phyloP scores from a whole-genome alignment of 2,113 vertebrate genomes.

The Thamnaconus septentrionalis region DNA sequence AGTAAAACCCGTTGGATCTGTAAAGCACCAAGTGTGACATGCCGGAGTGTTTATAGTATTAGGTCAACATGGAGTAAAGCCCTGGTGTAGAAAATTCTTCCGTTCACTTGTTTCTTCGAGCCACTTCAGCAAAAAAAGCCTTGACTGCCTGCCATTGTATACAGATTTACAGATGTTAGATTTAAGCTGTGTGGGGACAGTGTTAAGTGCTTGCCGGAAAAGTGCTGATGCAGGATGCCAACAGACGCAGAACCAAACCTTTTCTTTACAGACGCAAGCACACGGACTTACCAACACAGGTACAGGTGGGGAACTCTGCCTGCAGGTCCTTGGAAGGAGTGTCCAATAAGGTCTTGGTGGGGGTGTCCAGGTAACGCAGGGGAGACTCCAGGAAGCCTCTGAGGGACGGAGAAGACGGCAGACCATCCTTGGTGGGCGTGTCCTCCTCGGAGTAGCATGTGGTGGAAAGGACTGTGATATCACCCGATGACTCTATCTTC shows the following conservation, averaged over 20 bases:
- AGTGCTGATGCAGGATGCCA: not conserved
- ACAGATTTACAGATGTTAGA: too few relatives aligned
- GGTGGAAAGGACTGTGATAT: conserved; percentile 93
- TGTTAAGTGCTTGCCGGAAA: conserved; percentile 3
- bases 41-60: too few relatives aligned
- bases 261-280: not conserved
- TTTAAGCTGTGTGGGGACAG: too few relatives aligned
- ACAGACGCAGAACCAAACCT: not conserved
- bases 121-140: too few relatives aligned
- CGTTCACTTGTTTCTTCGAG: too few relatives aligned
- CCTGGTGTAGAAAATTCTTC: too few relatives aligned
- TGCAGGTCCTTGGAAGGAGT: conserved; percentile 90
- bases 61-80: too few relatives aligned
- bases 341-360: conserved; percentile 91
- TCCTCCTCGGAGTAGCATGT: conserved; percentile 83
- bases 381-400: conserved; percentile 95
- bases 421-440: conserved; percentile 87
- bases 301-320: conserved; percentile 89
- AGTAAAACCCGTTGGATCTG: conserved; percentile 5
- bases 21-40: not conserved
- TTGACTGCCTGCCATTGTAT: too few relatives aligned
- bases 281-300: conserved; percentile 89
- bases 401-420: conserved; percentile 87
- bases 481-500: conserved; percentile 92
- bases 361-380: conserved; percentile 91